Percentiles rank a stretch among this genome's conserved stretches.
Evolutionary conservation across 2,888 invertebrate genomes (phyloP).

Genomic region (Alcis repandata): DNA sequence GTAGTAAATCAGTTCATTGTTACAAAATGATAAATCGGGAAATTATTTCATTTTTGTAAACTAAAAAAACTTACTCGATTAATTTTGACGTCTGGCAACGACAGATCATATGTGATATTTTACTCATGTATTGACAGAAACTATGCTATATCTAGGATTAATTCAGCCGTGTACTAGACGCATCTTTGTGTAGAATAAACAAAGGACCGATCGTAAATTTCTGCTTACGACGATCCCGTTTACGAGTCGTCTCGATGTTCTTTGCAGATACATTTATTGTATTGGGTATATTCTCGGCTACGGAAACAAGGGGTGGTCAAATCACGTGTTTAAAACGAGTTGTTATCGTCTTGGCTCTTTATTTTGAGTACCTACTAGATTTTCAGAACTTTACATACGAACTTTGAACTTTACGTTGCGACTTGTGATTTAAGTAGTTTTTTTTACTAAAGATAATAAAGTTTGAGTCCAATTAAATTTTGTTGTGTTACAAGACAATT

Average conservation of each 20-base stretch:
- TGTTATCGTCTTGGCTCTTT: conserved; percentile 9
- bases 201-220: conserved; percentile 62
- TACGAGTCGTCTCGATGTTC: conserved; percentile 52
- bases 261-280: conserved; percentile 44
- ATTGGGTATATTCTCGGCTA: conserved; percentile 37
- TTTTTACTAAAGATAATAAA: too few species aligned
- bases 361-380: not conserved
- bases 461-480: too few species aligned
- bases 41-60: too few species aligned
- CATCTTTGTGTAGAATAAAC: conserved; percentile 54
- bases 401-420: too few species aligned
- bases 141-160: not conserved
- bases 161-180: conserved; percentile 5
- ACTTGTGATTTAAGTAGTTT: too few species aligned
- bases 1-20: too few species aligned
- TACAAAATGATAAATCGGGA: too few species aligned
- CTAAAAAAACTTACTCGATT: too few species aligned
- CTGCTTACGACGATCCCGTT: conserved; percentile 54
- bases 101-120: not conserved
- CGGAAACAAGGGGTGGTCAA: conserved; percentile 30
- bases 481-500: too few species aligned
- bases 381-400: not conserved
- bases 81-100: too few species aligned
- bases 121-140: conserved; percentile 4
- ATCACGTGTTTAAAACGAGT: conserved; percentile 16